A percentile compares a stretch with the other conserved stretches of the same genome.
Evolutionary conservation across 2,113 vertebrate species (phyloP).

Genomic region (Phyllostomus hastatus): DNA sequence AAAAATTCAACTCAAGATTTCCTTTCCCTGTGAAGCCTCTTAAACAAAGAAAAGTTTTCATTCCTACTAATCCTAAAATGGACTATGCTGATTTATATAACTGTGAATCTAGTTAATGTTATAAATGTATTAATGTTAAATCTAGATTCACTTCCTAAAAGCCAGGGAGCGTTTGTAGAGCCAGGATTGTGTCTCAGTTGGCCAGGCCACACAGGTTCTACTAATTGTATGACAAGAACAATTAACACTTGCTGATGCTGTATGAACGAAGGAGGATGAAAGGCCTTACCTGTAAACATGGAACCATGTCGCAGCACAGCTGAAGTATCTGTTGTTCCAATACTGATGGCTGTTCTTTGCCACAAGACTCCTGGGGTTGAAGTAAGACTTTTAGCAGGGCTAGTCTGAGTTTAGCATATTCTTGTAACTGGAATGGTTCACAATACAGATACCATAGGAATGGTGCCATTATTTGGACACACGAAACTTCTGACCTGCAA

Average conservation of each 20-base stretch:
- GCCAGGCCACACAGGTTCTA: background rate
- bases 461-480: slow-evolving; percentile 87
- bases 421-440: slow-evolving; percentile 86
- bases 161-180: background rate
- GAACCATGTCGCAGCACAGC: slow-evolving; percentile 86
- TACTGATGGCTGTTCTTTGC: background rate
- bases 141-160: slow-evolving; percentile 9
- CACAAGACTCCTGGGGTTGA: slow-evolving; percentile 54
- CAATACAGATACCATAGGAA: slow-evolving; percentile 95
- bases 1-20: slow-evolving; percentile 7
- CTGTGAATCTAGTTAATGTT: background rate
- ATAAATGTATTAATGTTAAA: background rate
- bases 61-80: background rate
- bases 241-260: background rate
- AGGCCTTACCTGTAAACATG: slow-evolving; percentile 87
- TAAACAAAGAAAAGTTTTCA: background rate
- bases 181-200: background rate
- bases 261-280: background rate
- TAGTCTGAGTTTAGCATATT: slow-evolving; percentile 88
- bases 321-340: slow-evolving; percentile 82
- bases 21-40: background rate
- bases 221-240: background rate
- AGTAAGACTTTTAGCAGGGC: slow-evolving; percentile 88
- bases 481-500: slow-evolving; percentile 83
- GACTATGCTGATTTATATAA: background rate